Evolutionary conservation across 2,797 vertebrate species (phyloP), one percentile per base, ranked within the genome.

Genomic region (Enteromius thamalakanensis): DNA sequence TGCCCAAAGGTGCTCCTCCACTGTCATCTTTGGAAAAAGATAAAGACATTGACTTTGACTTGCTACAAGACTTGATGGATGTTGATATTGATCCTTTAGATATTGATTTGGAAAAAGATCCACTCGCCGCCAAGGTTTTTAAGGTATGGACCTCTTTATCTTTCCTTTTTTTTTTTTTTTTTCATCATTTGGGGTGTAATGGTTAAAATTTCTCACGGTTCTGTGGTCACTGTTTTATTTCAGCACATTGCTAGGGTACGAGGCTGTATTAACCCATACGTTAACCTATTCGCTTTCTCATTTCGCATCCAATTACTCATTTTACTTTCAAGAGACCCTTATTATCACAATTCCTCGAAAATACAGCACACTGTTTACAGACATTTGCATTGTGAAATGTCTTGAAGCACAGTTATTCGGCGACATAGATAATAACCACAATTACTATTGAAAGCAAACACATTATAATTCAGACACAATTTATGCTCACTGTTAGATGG

Each of bases 61-160:
- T 99, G 92, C 96, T 99, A 87, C 98, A 99, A 94, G 98, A 99
- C 94, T 92, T 99, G 91, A 99, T 99, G 97, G 98, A 99, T 96
- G 97, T 99, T 89, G 98, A 99, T 95, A 98, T 99, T 94, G 97
- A 99, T 97, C 98, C 98, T 95, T 96, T 99, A 96, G 98, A 99
- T 97, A 98, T 99, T 95, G 98, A 99, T 97, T 96, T 99, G 94
- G 98, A 99, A 94, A 99, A 99, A 93, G 98, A 99, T 96, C 97
- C 97, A 17, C 97, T 99, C 76, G 98, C 98, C 91, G 97, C 98
- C 92, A 99, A 99, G 95, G 98, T 99, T 58, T 99, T 99, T 94
- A 99, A 99, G 98, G 98, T 99, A 97, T 78, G 93, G 88, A 76
- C 75, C 58, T 26, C 17, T 76, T 65, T 86, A 34, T 82, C 67